Conservation (phyloP, 2,113 vertebrate genomes). For the Rattus rattus region DNA sequence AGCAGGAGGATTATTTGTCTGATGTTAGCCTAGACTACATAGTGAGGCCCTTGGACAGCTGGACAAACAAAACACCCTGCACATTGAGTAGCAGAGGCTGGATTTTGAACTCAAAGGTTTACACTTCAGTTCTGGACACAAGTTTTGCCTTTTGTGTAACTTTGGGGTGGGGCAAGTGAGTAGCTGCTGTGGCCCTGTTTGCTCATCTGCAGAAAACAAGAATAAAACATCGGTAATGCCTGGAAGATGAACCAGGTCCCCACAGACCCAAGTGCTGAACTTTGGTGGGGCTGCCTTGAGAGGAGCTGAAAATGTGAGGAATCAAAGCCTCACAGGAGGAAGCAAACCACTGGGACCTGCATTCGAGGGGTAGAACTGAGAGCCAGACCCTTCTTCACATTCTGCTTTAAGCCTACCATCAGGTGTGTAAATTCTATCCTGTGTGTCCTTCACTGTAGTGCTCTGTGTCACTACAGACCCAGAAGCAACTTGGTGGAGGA, state of each 20-base stretch:
- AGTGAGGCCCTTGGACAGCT: neutral
- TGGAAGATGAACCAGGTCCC: neutral
- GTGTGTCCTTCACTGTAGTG: too few relatives aligned
- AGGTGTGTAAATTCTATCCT: neutral
- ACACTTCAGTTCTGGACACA: neutral
- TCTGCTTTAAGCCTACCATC: neutral
- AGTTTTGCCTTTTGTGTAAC: neutral
- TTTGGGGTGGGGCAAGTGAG: neutral
- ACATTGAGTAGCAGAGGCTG: neutral
- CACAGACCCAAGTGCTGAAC: neutral
- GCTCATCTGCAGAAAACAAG: neutral
- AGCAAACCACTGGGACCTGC: neutral
- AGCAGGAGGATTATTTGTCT: neutral
- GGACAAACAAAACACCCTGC: neutral
- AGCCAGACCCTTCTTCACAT: neutral
- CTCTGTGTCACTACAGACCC: neutral
- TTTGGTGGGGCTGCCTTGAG: neutral
- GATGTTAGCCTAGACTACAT: neutral
- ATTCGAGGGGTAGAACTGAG: neutral
- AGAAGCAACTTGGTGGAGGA: neutral
- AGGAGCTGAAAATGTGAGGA: neutral
- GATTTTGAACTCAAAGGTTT: neutral
- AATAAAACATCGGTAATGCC: neutral
- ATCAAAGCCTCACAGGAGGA: neutral
- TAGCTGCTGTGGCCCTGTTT: neutral